Evolutionary conservation across 2,113 vertebrate genomes (phyloP), one percentile per base, ranked within the genome.

Genomic region (Haemorhous mexicanus): DNA sequence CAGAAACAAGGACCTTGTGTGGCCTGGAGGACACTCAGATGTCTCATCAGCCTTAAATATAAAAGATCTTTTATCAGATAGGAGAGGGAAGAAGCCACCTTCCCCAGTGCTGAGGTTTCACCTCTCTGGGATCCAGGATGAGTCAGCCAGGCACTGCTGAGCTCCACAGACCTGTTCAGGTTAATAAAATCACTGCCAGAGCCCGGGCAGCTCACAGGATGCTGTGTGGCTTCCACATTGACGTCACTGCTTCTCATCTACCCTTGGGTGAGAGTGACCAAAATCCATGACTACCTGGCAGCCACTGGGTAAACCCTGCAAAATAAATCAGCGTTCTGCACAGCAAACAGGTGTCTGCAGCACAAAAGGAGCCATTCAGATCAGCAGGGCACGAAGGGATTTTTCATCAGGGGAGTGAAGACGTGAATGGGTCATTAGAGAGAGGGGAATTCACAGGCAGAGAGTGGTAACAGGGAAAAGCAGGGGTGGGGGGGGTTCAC

Each of bases 201-300:
- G 56, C 80, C 61, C 0, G 2, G 41, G 64, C 15, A 10, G 77
- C 81, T 89, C 64, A 14, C 3, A 46, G 90, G 82, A 68, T 46
- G 84, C 50, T 58, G 66, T 56, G 78, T 70, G 90, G 83, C 90
- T 95, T 93, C 63, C 53, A 47, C 73, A 89, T 33, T 94, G 95
- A 95, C 44, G 52, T 94, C 90, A 92, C 85, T 11, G 74, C 70
- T 93, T 87, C 93, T 83, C 89, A 69, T 95, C 82, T 90, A 84
- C 78, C 84, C 93, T 73, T 56, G 68, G 88, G 90, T 67, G 73
- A 70, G 15, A 67, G 78, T 17, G 68, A 74, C 83, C 15, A 0
- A 96, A 90, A 96, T 90, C 76, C 83, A 76, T 94, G 53, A 61
- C 53, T 73, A 58, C 78, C 75, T 84, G 84, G 85, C 91, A 80